phyloP scores from a whole-genome alignment of 1,140 invertebrate species.

The Apis florea region DNA sequence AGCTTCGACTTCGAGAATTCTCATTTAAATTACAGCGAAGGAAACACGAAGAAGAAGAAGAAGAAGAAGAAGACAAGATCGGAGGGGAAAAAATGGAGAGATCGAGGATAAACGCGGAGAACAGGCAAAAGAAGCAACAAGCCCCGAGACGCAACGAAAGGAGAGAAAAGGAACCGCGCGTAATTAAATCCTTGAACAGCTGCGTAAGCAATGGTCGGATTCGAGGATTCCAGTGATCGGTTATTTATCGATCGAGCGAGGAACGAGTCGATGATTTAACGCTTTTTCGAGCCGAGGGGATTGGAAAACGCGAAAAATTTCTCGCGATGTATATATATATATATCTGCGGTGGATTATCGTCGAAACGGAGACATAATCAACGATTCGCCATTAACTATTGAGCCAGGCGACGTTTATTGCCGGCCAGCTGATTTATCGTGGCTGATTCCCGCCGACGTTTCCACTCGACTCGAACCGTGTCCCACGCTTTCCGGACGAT shows the following conservation, averaged over 20 bases:
- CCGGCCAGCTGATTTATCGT: slow-evolving; percentile 54
- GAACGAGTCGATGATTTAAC: slow-evolving; percentile 53
- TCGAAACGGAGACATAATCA: slow-evolving; percentile 59
- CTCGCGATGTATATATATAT: slow-evolving; percentile 20
- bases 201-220: too few species aligned
- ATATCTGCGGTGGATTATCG: slow-evolving; percentile 52
- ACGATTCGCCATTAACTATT: slow-evolving; percentile 57
- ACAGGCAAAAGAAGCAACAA: too few species aligned
- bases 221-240: slow-evolving; percentile 21
- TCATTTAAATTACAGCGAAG: too few species aligned
- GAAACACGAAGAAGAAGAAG: too few species aligned
- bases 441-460: slow-evolving; percentile 41
- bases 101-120: too few species aligned
- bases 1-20: too few species aligned
- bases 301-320: slow-evolving; percentile 11
- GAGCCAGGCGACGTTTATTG: slow-evolving; percentile 58
- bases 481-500: slow-evolving; percentile 43
- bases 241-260: slow-evolving; percentile 55
- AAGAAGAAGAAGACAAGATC: too few species aligned
- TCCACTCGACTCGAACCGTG: slow-evolving; percentile 33
- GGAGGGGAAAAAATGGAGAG: too few species aligned
- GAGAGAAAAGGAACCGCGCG: too few species aligned
- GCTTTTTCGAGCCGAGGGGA: not conserved
- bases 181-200: too few species aligned
- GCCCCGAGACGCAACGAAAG: too few species aligned